Evolutionary conservation across 2,797 vertebrate species (phyloP), one percentile per base, ranked within the genome.

Genomic region (Rhinatrema bivittatum): DNA sequence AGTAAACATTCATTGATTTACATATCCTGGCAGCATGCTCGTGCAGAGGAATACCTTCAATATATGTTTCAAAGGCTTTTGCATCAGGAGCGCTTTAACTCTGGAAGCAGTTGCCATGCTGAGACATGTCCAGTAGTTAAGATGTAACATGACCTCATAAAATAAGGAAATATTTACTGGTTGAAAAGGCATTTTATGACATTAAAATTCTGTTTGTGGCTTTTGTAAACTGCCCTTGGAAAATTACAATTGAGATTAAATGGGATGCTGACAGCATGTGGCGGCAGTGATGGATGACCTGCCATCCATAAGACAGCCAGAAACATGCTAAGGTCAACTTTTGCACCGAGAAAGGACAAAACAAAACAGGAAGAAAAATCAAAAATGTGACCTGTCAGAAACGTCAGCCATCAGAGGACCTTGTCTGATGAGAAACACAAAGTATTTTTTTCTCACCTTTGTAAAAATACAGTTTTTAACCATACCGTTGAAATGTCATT

Each of bases 161-260:
- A 37, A 14, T 37, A 25, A 50, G 39, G 53, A 72, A 61, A 22
- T 23, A 59, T 55, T 59, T 55, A 43, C 36, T 27, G 28, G 27
- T 40, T 61, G 18, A 9, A 42, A 32, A 53, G 2, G 1, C 42
- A 36, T 68, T 67, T 60, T 35, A 44, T 8, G 44, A 9, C 58
- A 80, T 82, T 80, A 78, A 65, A 58, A 86, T 84, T 84, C 79
- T 44, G 59, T 57, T 65, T 70, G 74, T 66, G 66, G 30, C 60
- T 77, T 78, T 78, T 65, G 36, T 55, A 69, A 71, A 60, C 60
- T 47, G 82, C 50, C 45, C 42, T 45, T 55, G 25, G 69, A 84
- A 84, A 79, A 79, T 78, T 84, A 65, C 70, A 76, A 65, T 64
- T 35, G 38, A 69, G 65, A 84, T 80, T 82, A 81, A 80, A 75